These are phyloP conservation scores for Branchellion lobata DNA, from an alignment of 2,888 invertebrate genomes.

Conservation along the genomic window DNA sequence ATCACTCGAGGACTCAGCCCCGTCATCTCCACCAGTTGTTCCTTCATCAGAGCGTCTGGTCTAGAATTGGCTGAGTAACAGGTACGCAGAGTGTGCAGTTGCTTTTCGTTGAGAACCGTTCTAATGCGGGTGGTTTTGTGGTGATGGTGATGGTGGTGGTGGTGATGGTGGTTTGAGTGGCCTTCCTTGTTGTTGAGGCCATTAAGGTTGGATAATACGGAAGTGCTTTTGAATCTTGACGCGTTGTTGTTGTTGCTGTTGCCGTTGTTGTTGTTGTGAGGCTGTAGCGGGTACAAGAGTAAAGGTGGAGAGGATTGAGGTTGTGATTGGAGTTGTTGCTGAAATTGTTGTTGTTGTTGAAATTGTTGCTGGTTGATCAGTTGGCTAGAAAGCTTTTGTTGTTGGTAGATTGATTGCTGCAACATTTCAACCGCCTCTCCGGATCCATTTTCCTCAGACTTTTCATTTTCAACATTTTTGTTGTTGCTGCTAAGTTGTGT, in stretches of 20 bases:
- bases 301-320: neutral
- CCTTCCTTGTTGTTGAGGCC: neutral
- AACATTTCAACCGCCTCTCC: neutral
- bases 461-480: neutral
- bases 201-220: neutral
- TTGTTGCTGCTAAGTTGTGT: neutral
- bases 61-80: slow-evolving; percentile 97
- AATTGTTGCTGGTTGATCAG: neutral
- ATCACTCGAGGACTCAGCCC: slow-evolving; percentile 94
- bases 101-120: slow-evolving; percentile 97
- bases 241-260: slow-evolving; percentile 43
- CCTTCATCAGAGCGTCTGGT: slow-evolving; percentile 98
- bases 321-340: neutral
- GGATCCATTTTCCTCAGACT: slow-evolving; percentile 2
- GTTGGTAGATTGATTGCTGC: neutral
- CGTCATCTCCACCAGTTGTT: slow-evolving; percentile 98
- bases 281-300: neutral
- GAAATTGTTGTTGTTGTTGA: neutral
- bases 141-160: slow-evolving; percentile 51
- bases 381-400: neutral
- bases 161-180: slow-evolving; percentile 1
- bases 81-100: slow-evolving; percentile 91
- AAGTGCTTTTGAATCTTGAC: slow-evolving; percentile 6
- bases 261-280: slow-evolving; percentile 41
- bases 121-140: slow-evolving; percentile 93